phyloP scores from a whole-genome alignment of 2,888 invertebrate genomes.

The Elegia similella region DNA sequence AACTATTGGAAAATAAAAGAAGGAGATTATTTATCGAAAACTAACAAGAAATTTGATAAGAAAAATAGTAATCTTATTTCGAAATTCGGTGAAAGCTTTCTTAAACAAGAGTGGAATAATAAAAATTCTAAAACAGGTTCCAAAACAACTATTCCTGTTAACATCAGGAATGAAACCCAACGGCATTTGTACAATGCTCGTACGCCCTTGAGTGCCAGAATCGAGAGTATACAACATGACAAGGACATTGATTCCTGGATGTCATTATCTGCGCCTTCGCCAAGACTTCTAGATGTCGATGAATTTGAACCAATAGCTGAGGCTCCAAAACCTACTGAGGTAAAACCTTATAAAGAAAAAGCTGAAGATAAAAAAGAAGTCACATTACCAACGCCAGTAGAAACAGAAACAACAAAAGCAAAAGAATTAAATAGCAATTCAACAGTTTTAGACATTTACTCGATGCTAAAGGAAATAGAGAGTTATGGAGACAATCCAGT shows the following conservation, averaged over 20 bases:
- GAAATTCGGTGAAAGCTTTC: conserved; percentile 41
- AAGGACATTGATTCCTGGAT: conserved; percentile 78
- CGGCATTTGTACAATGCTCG: conserved; percentile 50
- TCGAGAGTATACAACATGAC: conserved; percentile 66
- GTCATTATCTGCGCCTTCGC: conserved; percentile 67
- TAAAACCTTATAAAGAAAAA: neutral
- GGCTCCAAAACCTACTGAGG: conserved; percentile 24
- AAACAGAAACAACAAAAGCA: conserved; percentile 36
- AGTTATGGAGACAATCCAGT: conserved; percentile 71
- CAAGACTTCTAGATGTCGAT: conserved; percentile 50
- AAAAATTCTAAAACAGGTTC: conserved; percentile 38
- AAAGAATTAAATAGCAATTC: conserved; percentile 59
- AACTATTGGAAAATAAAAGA: conserved; percentile 74
- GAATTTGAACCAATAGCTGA: conserved; percentile 29
- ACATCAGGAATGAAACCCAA: conserved; percentile 51
- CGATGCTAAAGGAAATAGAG: conserved; percentile 77
- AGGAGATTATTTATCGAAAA: conserved; percentile 54
- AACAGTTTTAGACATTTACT: conserved; percentile 74
- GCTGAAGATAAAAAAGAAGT: neutral
- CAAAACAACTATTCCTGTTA: conserved; percentile 38
- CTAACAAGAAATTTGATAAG: conserved; percentile 49
- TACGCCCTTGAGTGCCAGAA: conserved; percentile 63
- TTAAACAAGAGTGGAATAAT: conserved; percentile 64
- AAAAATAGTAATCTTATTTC: conserved; percentile 45
- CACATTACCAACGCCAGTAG: neutral